Evolutionary conservation across 2,113 vertebrate species (phyloP).

Genomic region (Calcarius ornatus): DNA sequence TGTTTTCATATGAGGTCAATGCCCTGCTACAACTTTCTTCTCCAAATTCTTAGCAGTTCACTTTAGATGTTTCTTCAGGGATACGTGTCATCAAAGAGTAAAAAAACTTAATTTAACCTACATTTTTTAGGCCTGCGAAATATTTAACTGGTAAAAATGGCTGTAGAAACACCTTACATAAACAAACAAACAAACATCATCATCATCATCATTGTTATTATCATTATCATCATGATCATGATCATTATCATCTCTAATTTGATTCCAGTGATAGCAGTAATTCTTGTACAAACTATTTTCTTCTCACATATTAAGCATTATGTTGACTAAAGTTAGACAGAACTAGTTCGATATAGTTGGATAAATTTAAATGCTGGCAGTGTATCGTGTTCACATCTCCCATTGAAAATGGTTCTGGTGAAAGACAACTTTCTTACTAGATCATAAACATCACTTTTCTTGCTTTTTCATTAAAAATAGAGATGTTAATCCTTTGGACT

Average conservation of each 20-base stretch:
- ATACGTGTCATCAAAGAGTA: not conserved
- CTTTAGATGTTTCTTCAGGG: constrained; percentile 1
- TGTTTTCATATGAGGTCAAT: constrained; percentile 56
- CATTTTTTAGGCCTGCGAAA: not conserved
- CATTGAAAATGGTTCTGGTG: not conserved
- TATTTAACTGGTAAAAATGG: not conserved
- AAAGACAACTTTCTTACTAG: not conserved
- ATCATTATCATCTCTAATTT: not conserved
- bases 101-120: not conserved
- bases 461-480: not conserved
- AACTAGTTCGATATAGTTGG: not conserved
- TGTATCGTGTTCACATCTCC: not conserved
- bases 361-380: not conserved
- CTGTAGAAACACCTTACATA: not conserved
- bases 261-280: not conserved
- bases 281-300: not conserved
- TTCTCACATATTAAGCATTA: not conserved
- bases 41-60: constrained; percentile 1
- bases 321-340: not conserved
- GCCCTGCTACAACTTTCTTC: constrained; percentile 40
- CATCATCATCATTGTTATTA: too few relatives aligned
- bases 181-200: not conserved
- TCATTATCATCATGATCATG: too few relatives aligned
- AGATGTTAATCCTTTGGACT: not conserved
- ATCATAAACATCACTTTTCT: not conserved